Base-by-base conservation (phyloP, 2,797 vertebrate genomes). In the Phrynocephalus vlangalii region DNA sequence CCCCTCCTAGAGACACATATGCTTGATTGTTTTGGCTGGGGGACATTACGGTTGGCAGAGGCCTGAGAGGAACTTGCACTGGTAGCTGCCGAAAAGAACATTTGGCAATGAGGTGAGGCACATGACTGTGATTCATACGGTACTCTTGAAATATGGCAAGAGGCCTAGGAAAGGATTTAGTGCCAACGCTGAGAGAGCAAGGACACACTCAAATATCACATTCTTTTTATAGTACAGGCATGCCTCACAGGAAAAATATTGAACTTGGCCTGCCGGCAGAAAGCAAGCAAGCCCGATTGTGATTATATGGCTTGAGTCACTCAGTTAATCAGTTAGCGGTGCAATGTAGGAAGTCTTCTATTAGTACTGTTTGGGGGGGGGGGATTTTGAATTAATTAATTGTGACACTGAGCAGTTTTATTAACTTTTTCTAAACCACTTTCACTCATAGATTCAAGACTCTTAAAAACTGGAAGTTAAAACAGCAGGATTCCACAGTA, bases 181-280 rank as follows among this genome's bases (percentile, higher is more conserved):
- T 95, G 95, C 95, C 96, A 97, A 96, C 95, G 91, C 89, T 20
- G 91, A 95, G 91, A 91, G 93, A 96, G 95, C 94, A 96, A 96
- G 96, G 97, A 97, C 96, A 94, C 93, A 96, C 95, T 97, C 96
- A 97, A 97, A 96, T 97, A 98, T 97, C 96, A 95, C 96, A 96
- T 97, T 96, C 97, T 98, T 98, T 98, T 98, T 98, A 97, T 97
- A 98, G 97, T 92, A 96, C 94, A 96, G 93, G 96, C 96, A 96
- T 96, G 96, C 94, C 94, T 98, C 96, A 96, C 90, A 96, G 96
- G 96, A 96, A 97, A 98, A 98, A 98, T 98, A 97, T 97, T 97
- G 96, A 97, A 96, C 95, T 97, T 97, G 96, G 96, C 96, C 94
- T 97, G 94, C 94, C 91, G 94, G 95, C 89, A 90, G 93, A 92